A percentile compares a stretch with the other conserved stretches of the same genome.
Evolutionary conservation across 2,797 vertebrate genomes (phyloP).

Genomic region (Uromys caudimaculatus): DNA sequence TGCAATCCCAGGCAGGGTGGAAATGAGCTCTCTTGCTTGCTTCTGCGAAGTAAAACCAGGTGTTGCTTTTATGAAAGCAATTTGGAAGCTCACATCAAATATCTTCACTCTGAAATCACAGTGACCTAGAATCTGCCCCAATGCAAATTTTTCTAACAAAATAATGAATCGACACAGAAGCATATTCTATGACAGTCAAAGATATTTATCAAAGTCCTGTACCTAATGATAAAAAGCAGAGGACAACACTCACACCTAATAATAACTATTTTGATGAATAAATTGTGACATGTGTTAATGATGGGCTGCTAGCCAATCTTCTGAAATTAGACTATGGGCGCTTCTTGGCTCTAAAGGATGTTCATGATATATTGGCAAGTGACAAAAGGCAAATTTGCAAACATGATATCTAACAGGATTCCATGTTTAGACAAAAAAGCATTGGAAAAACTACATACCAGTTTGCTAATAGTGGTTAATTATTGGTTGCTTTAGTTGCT

Average conservation of each 20-base stretch:
- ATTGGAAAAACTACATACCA: background rate
- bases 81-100: constrained; percentile 20
- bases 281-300: background rate
- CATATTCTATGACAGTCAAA: constrained; percentile 16
- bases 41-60: background rate
- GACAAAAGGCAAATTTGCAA: constrained; percentile 31
- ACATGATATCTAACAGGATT: background rate
- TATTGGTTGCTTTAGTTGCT: background rate
- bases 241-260: background rate
- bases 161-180: constrained; percentile 4
- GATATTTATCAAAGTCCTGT: constrained; percentile 21
- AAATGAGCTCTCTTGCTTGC: background rate
- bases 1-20: background rate
- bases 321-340: background rate
- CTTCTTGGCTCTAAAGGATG: background rate
- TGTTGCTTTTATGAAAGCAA: background rate
- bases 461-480: background rate
- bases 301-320: background rate
- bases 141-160: constrained; percentile 29
- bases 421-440: background rate
- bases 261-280: constrained; percentile 22
- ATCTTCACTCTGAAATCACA: background rate
- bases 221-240: background rate
- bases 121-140: background rate
- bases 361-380: background rate